A percentile compares a stretch with the other conserved stretches of the same genome.
Evolutionary conservation across 2,888 invertebrate genomes (phyloP).

Genomic region (Chydorus sphaericus): DNA sequence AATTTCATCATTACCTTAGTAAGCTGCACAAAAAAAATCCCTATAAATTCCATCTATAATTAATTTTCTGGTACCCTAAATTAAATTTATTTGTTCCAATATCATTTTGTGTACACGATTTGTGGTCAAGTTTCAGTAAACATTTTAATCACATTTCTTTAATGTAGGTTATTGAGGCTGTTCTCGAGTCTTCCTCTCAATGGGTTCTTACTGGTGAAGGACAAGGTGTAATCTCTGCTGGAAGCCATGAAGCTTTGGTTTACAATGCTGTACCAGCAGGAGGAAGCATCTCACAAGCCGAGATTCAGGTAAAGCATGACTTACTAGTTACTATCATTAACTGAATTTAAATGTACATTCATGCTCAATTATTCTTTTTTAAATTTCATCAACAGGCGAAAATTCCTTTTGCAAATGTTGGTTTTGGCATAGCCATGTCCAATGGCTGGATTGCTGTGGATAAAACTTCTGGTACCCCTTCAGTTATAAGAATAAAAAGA

Average conservation of each 20-base stretch:
- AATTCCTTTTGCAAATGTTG: constrained; percentile 79
- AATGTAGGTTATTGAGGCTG: constrained; percentile 52
- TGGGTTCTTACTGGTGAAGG: constrained; percentile 87
- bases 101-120: neutral
- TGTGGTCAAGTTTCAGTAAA: constrained; percentile 21
- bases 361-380: no score
- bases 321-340: no score
- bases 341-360: no score
- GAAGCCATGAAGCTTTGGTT: constrained; percentile 84
- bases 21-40: no score
- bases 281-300: constrained; percentile 56
- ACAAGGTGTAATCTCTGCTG: constrained; percentile 52
- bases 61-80: neutral
- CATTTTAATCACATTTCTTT: neutral
- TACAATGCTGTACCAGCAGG: constrained; percentile 46
- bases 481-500: constrained; percentile 57
- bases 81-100: neutral
- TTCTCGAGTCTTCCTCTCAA: constrained; percentile 50
- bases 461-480: constrained; percentile 50
- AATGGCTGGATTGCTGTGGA: constrained; percentile 81
- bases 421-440: constrained; percentile 81
- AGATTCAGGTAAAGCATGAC: constrained; percentile 51
- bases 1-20: no score
- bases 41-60: no score
- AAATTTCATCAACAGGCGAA: no score